These are phyloP conservation scores for Gerosis bhagava DNA, from an alignment of 2,888 invertebrate genomes.

Conservation along the genomic window DNA sequence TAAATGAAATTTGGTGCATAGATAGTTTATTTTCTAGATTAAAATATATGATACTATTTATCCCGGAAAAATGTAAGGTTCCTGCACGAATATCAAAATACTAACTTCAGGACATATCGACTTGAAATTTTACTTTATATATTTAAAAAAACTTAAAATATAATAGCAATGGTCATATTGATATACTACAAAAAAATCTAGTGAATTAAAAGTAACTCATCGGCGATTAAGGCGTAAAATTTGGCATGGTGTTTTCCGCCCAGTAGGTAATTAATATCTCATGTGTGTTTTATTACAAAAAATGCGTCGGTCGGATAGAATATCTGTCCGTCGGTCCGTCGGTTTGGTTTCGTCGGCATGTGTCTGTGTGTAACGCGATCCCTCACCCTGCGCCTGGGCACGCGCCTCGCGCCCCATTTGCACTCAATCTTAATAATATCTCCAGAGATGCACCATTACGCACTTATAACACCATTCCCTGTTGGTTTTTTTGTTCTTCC, in stretches of 20 bases:
- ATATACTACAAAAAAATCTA: too few relatives aligned
- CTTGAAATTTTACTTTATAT: too few relatives aligned
- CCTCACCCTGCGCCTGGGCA: conserved; percentile 49
- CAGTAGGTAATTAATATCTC: conserved; percentile 74
- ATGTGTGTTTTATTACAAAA: conserved; percentile 65
- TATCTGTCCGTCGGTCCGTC: conserved; percentile 36
- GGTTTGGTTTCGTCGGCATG: conserved; percentile 42
- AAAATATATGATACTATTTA: too few relatives aligned
- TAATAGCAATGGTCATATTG: too few relatives aligned
- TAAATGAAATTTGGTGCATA: too few relatives aligned
- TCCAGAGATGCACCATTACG: conserved; percentile 73
- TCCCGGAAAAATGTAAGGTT: too few relatives aligned
- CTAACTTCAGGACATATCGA: too few relatives aligned
- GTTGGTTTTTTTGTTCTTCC: conserved; percentile 38
- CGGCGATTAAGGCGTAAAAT: conserved; percentile 53
- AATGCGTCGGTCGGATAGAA: conserved; percentile 66
- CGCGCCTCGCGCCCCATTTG: conserved; percentile 73
- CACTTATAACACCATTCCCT: conserved; percentile 60
- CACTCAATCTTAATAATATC: conserved; percentile 70
- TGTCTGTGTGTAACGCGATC: conserved; percentile 53
- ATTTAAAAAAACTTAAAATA: too few relatives aligned
- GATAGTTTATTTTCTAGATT: too few relatives aligned
- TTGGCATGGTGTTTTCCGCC: conserved; percentile 66
- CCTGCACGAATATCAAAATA: too few relatives aligned
- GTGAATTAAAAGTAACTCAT: too few relatives aligned